Evolutionary conservation across 2,113 vertebrate species (phyloP), one percentile per base, ranked within the genome.

Genomic region (Lasiurus borealis): DNA sequence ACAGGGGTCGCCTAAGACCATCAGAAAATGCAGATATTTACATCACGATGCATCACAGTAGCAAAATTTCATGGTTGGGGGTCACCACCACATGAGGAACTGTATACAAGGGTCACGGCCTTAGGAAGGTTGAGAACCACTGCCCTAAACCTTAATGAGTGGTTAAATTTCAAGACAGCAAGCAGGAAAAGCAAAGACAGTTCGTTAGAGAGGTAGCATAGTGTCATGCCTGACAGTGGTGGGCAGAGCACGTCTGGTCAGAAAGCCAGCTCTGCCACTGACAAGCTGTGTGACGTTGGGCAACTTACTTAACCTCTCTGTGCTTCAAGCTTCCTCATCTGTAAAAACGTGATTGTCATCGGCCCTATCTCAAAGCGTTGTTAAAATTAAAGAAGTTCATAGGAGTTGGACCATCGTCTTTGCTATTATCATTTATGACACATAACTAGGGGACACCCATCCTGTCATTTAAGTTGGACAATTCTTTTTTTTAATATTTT

Each of bases 281-380:
- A n/a, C 0, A 78, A 73, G 31, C 73, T 80, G 0, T n/a, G n/a
- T 90, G 66, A n/a, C 71, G n/a, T 52, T 73, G 6, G 44, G 36
- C 19, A 44, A 85, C 19, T 88, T 64, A 81, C 46, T 81, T 57
- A 85, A 85, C 78, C 8, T 96, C 82, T 76, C 85, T 86, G 40
- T 84, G 44, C 40, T 81, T 83, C 73, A n/a, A n/a, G 27, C 59
- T 83, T 95, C 72, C 25, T 86, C 27, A 50, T 48, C 48, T 68
- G 36, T 57, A 84, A 84, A 95, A 92, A 5, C 15, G 13, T 85
- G 40, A 75, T 10, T 27, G 9, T 29, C 57, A 54, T 36, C 15
- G 0, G 29, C n/a, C 31, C 40, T n/a, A 95, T 50, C n/a, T 14
- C 1, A 4, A 31, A 36, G 76, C 3, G 31, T 25, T 90, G 44